phyloP scores from a whole-genome alignment of 2,888 invertebrate genomes.

The Aricia artaxerxes region DNA sequence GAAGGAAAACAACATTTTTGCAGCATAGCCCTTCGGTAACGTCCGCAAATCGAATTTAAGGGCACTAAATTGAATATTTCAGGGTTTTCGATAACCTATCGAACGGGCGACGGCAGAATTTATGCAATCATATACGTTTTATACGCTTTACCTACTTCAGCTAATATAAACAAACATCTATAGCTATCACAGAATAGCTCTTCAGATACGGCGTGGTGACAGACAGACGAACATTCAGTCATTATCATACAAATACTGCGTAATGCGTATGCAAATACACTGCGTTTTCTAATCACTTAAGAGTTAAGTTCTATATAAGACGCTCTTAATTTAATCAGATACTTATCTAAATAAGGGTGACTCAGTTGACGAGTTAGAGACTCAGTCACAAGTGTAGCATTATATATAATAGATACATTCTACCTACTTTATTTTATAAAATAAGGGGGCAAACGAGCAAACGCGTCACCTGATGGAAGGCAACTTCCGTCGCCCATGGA shows the following conservation, averaged over 20 bases:
- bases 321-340: background rate
- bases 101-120: background rate
- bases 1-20: background rate
- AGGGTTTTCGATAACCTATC: background rate
- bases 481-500: too few species aligned
- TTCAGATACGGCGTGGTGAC: too few species aligned
- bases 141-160: background rate
- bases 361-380: background rate
- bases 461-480: too few species aligned
- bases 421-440: too few species aligned
- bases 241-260: background rate
- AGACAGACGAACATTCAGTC: too few species aligned
- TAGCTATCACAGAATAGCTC: too few species aligned
- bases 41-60: slow-evolving; percentile 6
- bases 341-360: background rate
- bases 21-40: background rate
- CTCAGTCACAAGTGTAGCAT: background rate
- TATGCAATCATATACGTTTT: background rate
- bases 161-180: too few species aligned
- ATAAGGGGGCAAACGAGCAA: too few species aligned
- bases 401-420: too few species aligned
- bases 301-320: background rate
- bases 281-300: background rate
- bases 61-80: slow-evolving; percentile 18
- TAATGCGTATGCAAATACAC: background rate